Evolutionary conservation across 2,888 invertebrate genomes (phyloP), one percentile per base, ranked within the genome.

Genomic region (Pseudolycoriella hygida): DNA sequence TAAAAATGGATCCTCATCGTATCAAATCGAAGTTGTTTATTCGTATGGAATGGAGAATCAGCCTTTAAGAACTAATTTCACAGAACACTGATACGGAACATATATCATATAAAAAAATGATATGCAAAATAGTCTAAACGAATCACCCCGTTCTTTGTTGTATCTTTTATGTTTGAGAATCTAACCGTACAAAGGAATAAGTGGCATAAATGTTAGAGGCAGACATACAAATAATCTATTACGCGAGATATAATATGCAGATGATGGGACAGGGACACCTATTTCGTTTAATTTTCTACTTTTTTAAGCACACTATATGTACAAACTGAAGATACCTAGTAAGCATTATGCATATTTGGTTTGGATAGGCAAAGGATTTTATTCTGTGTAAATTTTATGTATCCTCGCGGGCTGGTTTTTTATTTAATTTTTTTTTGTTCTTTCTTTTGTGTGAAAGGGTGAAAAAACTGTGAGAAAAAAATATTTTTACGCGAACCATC

Each of bases 211-310:
- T 25, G 25, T 25, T 25, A 25, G 25, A 25, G 25, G 25, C 25
- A 25, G 25, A 25, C 25, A 25, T 25, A 25, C 25, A 25, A 25
- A 25, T 39, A 39, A 39, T 39, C 39, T 39, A 39, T 39, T 39
- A 17, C 39, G 39, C 39, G 39, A 39, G 39, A 39, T 39, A 39
- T 39, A 39, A 39, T 39, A 39, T 39, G 39, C 17, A 39, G 39
- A 39, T 39, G 39, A 39, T 39, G 39, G 39, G 39, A 39, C 39
- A 39, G 39, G 39, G 39, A 39, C 39, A 39, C 39, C 39, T 39
- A n/a, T 39, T 39, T 39, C 39, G 15, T 39, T 39, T 17, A 10
- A 39, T 17, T 15, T 17, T 14, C 10, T 15, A 10, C 14, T 17
- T 39, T 34, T 10, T 34, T 34, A 34, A 34, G 15, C 15, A 14